Base-by-base conservation (phyloP, 2,113 vertebrate species). In the Excalfactoria chinensis region DNA sequence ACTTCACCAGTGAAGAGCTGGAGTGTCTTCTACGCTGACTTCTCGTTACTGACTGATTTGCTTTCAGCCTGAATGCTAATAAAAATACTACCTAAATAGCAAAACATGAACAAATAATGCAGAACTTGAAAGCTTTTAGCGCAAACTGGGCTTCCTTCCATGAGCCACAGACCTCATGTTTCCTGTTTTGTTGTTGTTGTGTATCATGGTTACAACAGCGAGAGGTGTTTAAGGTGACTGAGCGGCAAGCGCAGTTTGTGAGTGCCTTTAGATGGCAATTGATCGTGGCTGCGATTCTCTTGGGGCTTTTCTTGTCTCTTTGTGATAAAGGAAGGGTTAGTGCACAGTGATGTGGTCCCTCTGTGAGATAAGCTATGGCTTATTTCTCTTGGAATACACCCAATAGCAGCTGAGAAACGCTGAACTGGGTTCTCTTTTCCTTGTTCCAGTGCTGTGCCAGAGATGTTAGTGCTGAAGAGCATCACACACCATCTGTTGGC, bases 401-500 rank as follows among this genome's bases (percentile, higher is more conserved):
- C 64, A 74, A 67, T 64, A 76, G 44, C 49, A 69, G 59, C 28
- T 86, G 87, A 71, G 60, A 69, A 49, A 70, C 17, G 12, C 34
- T 58, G 48, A 66, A 40, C 40, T 86, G 46, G 26, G 40, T 83
- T 90, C 93, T 34, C 41, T 70, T 6, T 35, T 23, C 41, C 62
- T 41, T 0, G 0, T 60, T 84, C 58, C 53, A 84, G 28, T 13
- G 32, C 19, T 46, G 2, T 1, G 0, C 78, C 48, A 67, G 16
- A 17, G 13, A 28, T 18, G 6, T 70, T 56, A 53, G n/a, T 19
- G 11, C 30, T 63, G 62, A 46, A 32, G 20, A 86, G n/a, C n/a
- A 77, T 46, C 66, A 44, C 1, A 0, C 25, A 44, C 46, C 77
- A 37, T 74, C 84, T 84, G 53, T 35, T 73, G 56, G 43, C 8